Evolutionary conservation across 2,797 vertebrate genomes (phyloP).

Genomic region (Spinus pinus): DNA sequence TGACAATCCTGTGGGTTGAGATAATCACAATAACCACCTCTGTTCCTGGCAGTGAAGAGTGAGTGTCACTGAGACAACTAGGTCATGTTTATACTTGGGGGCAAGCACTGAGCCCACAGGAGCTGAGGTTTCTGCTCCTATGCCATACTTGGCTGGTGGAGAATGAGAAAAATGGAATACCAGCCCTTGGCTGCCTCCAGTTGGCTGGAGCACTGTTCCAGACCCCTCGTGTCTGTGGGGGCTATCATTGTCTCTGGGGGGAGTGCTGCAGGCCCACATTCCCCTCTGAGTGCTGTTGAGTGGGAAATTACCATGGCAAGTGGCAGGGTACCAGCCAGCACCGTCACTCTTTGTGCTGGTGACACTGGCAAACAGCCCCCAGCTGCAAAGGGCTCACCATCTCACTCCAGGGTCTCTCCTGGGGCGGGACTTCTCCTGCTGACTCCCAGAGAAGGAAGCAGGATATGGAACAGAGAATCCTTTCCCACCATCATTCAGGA

Average conservation of each 20-base stretch:
- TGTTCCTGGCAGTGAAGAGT: neutral
- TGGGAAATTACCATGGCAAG: neutral
- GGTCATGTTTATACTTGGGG: neutral
- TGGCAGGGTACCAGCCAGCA: neutral
- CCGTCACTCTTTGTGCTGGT: neutral
- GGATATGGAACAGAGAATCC: neutral
- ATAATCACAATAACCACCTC: neutral
- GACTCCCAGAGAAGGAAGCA: neutral
- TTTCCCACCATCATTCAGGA: neutral
- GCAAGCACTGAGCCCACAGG: neutral
- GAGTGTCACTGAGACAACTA: neutral
- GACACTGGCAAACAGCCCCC: neutral
- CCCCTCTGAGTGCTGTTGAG: neutral
- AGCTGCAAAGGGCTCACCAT: neutral
- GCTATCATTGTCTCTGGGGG: neutral
- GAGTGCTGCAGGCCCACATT: neutral
- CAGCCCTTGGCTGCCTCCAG: neutral
- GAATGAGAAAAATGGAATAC: neutral
- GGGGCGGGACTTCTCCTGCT: accelerated
- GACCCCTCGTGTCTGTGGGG: accelerated
- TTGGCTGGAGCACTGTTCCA: too few relatives aligned
- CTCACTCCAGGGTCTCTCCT: neutral
- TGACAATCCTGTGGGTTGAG: neutral
- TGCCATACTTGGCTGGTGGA: accelerated
- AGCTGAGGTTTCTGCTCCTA: neutral